These are phyloP conservation scores for Sitobion miscanthi DNA, from an alignment of 1,140 invertebrate genomes.

Conservation along the genomic window DNA sequence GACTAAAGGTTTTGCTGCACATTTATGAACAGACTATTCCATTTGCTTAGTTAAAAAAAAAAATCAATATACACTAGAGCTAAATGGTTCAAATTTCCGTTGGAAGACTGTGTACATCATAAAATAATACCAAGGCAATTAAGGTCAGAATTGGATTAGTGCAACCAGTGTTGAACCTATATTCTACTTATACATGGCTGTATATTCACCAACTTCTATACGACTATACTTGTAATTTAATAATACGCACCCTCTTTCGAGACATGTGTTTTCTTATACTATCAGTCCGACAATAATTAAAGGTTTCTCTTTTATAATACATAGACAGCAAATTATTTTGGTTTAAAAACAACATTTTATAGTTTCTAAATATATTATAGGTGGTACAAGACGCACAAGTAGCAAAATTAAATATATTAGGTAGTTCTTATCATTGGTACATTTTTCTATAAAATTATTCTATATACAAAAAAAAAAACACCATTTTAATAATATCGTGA, in stretches of 20 bases:
- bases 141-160: conserved; percentile 52
- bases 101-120: conserved; percentile 36
- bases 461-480: too few relatives aligned
- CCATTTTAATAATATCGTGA: too few relatives aligned
- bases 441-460: too few relatives aligned
- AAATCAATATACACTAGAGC: conserved; percentile 50
- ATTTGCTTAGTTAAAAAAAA: conserved; percentile 20
- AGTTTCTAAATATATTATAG: not conserved
- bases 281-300: not conserved
- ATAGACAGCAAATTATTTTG: not conserved
- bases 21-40: conserved; percentile 7
- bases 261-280: conserved; percentile 25
- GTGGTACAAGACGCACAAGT: not conserved
- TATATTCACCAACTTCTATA: not conserved
- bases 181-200: not conserved
- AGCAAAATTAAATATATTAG: too few relatives aligned
- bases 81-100: conserved; percentile 51
- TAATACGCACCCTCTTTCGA: not conserved
- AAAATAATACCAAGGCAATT: conserved; percentile 49
- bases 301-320: not conserved
- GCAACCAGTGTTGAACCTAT: conserved; percentile 26
- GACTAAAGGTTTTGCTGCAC: not conserved
- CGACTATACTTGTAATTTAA: not conserved
- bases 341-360: not conserved
- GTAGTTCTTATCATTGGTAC: too few relatives aligned